Percentiles rank a stretch among this genome's conserved stretches.
Conservation (phyloP, 2,888 invertebrate species). For the Merodon equestris region DNA sequence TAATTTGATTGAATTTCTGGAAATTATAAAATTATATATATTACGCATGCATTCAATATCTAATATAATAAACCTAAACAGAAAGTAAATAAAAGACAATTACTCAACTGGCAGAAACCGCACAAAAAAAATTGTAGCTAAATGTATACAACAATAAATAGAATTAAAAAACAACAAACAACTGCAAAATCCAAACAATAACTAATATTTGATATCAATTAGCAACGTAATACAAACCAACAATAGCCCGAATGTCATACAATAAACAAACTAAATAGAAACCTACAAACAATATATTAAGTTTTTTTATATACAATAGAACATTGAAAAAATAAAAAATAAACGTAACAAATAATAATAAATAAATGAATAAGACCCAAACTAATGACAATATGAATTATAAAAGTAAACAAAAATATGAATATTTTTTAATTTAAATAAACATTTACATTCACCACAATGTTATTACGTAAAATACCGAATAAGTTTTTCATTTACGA, state of each 20-base stretch:
- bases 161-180: conserved; percentile 25
- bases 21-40: not conserved
- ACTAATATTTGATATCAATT: conserved; percentile 58
- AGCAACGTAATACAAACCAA: conserved; percentile 33
- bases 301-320: conserved; percentile 33
- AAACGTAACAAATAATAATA: too few relatives aligned
- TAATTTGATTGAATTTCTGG: not conserved
- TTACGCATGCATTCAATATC: not conserved
- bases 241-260: conserved; percentile 55
- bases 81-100: not conserved
- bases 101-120: conserved; percentile 41
- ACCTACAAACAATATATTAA: not conserved
- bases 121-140: conserved; percentile 55
- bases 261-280: conserved; percentile 23
- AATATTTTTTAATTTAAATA: conserved; percentile 25
- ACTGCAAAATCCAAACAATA: conserved; percentile 31
- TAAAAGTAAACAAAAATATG: conserved; percentile 31
- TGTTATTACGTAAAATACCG: too few relatives aligned
- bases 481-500: too few relatives aligned
- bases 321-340: conserved; percentile 10
- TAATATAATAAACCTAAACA: not conserved
- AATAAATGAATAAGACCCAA: too few relatives aligned
- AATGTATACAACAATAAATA: conserved; percentile 39
- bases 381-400: conserved; percentile 62
- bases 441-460: too few relatives aligned